Base-by-base conservation (phyloP, 2,797 vertebrate genomes). In the Picus viridis region DNA sequence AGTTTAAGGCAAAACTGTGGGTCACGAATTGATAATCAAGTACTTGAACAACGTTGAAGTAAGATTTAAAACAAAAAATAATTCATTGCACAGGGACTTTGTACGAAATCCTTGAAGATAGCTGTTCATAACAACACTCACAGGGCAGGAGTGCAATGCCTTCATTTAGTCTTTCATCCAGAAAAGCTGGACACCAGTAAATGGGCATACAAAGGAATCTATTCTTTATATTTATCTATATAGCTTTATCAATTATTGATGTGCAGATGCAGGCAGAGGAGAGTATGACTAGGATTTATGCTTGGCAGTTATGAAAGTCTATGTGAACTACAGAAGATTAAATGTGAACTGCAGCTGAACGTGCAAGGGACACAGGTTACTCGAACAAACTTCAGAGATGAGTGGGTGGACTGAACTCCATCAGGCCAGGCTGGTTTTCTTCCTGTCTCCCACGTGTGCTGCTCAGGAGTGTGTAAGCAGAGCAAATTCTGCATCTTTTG, bases 1-100 rank as follows among this genome's bases (percentile, higher is more conserved):
- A 39, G 23, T 73, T 86, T 90, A 92, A 89, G 88, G 85, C 77
- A 90, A 93, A 94, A 82, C 80, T 90, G 71, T 79, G 57, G 56
- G 77, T 57, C 49, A 81, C 36, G 19, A 49, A 76, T 26, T 0
- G 9, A 57, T 77, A 69, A 43, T 61, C 27, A 90, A 34, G 13
- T 51, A 64, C 12, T 72, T 88, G n/a, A 89, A 73, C 49, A 16
- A 51, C 65, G 16, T 18, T 77, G 39, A 75, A 78, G 70, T 75
- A 49, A 9, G 30, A 7, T 45, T 67, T 78, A 43, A 53, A 89
- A 72, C 17, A 4, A 15, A 19, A 23, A 16, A 59, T 16, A 19
- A 24, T 56, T 36, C 7, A 20, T 27, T 29, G 9, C 26, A 64
- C 3, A 16, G 9, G 29, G 74, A 17, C 30, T 89, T 75, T 47